Percentiles rank a stretch among this genome's conserved stretches.
Evolutionary conservation across 2,113 vertebrate genomes (phyloP).

Genomic region (Cairina moschata): DNA sequence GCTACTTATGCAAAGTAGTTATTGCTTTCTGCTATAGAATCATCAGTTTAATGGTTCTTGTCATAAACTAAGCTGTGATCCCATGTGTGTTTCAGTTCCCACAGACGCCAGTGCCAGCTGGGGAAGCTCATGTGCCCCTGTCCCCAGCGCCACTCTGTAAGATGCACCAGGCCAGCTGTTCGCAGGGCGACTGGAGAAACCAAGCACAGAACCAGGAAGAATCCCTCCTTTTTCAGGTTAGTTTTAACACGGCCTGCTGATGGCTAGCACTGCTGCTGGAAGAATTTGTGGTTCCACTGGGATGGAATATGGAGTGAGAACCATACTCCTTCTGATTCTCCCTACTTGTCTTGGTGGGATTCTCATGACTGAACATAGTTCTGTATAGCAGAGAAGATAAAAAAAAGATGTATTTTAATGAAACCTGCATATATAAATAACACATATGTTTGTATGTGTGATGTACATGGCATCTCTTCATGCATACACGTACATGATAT

Average conservation of each 20-base stretch:
- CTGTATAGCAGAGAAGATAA: neutral
- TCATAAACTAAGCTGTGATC: neutral
- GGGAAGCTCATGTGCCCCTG: neutral
- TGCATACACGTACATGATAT: neutral
- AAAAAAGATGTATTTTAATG: neutral
- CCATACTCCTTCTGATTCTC: neutral
- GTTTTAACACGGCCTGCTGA: neutral
- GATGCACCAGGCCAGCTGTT: neutral
- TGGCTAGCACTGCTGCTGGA: neutral
- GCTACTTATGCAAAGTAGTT: neutral
- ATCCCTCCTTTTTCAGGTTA: neutral
- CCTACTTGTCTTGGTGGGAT: neutral
- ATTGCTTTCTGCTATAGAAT: neutral
- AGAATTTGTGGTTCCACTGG: accelerated
- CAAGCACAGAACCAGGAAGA: neutral
- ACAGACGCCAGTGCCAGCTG: neutral
- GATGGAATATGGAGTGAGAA: neutral
- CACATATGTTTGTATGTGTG: neutral
- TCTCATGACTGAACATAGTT: neutral
- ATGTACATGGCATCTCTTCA: neutral
- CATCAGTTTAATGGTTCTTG: neutral
- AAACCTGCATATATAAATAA: neutral
- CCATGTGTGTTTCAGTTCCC: neutral
- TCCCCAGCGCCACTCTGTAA: neutral
- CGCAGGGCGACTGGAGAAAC: neutral